A percentile compares a stretch with the other conserved stretches of the same genome.
phyloP scores from a whole-genome alignment of 1,140 invertebrate genomes.

The Drosophila pruinosa region DNA sequence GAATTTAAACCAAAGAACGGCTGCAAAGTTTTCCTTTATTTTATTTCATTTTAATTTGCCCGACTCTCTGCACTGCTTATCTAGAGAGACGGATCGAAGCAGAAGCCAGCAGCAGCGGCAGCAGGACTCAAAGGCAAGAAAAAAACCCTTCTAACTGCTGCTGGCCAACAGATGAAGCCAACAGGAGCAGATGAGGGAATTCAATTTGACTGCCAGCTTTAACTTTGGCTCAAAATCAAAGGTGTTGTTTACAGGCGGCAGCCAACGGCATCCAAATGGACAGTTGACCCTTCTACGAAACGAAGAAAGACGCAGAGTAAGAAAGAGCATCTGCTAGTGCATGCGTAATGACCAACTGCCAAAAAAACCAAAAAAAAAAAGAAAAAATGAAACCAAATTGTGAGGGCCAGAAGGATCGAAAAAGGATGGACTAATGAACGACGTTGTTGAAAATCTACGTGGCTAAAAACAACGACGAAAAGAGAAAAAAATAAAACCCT shows the following conservation, averaged over 20 bases:
- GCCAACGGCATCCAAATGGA: slow-evolving; percentile 26
- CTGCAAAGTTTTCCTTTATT: slow-evolving; percentile 46
- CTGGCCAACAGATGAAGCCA: slow-evolving; percentile 4
- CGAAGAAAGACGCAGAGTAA: slow-evolving; percentile 26
- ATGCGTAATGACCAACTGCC: slow-evolving; percentile 77
- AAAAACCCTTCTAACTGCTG: slow-evolving; percentile 69
- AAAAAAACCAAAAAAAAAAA: slow-evolving; percentile 32
- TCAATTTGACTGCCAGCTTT: slow-evolving; percentile 45
- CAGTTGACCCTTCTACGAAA: slow-evolving; percentile 63
- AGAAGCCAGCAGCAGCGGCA: slow-evolving; percentile 7
- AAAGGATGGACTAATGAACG: slow-evolving; percentile 55
- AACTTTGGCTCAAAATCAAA: slow-evolving; percentile 57
- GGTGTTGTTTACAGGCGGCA: slow-evolving; percentile 61
- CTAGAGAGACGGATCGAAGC: slow-evolving; percentile 23
- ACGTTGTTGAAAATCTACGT: slow-evolving; percentile 61
- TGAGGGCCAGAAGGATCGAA: slow-evolving; percentile 35
- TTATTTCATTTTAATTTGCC: slow-evolving; percentile 31
- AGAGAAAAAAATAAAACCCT: slow-evolving; percentile 46
- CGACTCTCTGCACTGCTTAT: slow-evolving; percentile 31
- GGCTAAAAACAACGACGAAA: slow-evolving; percentile 36
- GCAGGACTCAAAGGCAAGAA: slow-evolving; percentile 26
- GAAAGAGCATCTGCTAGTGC: slow-evolving; percentile 70
- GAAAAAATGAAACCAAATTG: too few species aligned
- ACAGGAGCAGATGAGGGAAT: slow-evolving; percentile 19
- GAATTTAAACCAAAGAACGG: slow-evolving; percentile 37